Evolutionary conservation across 2,113 vertebrate genomes (phyloP).

Genomic region (Struthio camelus): DNA sequence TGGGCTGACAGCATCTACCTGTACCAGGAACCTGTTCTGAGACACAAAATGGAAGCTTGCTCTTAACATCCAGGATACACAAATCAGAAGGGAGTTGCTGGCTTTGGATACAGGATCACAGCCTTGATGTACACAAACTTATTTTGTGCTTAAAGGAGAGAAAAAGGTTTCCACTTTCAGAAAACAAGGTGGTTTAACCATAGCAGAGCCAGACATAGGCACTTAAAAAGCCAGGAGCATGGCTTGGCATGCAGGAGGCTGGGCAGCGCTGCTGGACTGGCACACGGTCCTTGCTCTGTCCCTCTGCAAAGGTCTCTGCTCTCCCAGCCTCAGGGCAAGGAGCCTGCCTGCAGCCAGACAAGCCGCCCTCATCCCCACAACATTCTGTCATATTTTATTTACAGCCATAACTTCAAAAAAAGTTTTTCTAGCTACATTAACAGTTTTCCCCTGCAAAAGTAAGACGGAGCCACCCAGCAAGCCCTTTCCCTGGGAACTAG

Average conservation of each 20-base stretch:
- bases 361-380: background rate
- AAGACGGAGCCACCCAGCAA: background rate
- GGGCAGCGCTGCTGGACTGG: background rate
- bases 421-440: background rate
- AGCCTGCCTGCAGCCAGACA: background rate
- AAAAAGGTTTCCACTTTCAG: background rate
- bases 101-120: background rate
- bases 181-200: background rate
- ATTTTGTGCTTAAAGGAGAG: accelerated
- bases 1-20: background rate
- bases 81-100: background rate
- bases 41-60: background rate
- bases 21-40: background rate
- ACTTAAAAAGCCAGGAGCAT: background rate
- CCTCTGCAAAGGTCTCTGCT: background rate
- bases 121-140: background rate
- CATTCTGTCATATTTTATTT: background rate
- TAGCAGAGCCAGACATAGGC: background rate
- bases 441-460: background rate
- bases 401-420: background rate
- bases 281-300: background rate
- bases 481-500: background rate
- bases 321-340: background rate
- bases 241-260: background rate
- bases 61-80: background rate